Evolutionary conservation across 2,113 vertebrate species (phyloP), one percentile per base, ranked within the genome.

Genomic region (Corythornis vintsioides): DNA sequence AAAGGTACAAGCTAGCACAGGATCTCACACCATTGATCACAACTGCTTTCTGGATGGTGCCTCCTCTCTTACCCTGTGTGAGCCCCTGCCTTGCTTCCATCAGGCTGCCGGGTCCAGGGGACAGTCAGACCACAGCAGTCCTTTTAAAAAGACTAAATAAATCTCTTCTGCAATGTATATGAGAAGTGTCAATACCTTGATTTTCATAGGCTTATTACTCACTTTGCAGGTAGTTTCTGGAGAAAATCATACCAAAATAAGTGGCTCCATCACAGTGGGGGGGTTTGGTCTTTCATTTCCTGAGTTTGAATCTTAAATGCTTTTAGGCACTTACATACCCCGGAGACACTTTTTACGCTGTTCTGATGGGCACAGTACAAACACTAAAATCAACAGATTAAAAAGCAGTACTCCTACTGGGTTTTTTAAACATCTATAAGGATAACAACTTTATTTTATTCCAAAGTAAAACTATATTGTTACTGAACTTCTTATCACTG

Each of bases 181-280:
- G 57, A 85, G 78, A 91, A 94, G 95, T 90, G 89, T 93, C 95
- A 90, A 96, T 96, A 92, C 55, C 85, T 89, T 87, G 65, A 92
- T 92, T 96, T 91, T 95, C 94, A 82, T 88, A 88, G 94, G 83
- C 75, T 93, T 95, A 93, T 89, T 96, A 89, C 95, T 94, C 81
- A 76, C 94, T 57, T 95, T 91, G 77, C 64, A 80, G 72, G 93
- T 92, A 95, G 91, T 96, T 95, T 95, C 93, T 86, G 95, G 87
- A 95, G 89, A 97, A 96, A 96, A 94, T 83, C 80, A 64, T 96
- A 94, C 80, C 1, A 0, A 97, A 96, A 92, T 92, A 94, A 94
- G 85, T 89, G 86, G 67, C 88, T 93, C 94, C 83, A 67, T 94
- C 93, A 95, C 95, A 96, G 92, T 90, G 65, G 91, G 92, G 67